Base-by-base conservation (phyloP, 2,888 invertebrate genomes). In the Ceraclea dissimilis region DNA sequence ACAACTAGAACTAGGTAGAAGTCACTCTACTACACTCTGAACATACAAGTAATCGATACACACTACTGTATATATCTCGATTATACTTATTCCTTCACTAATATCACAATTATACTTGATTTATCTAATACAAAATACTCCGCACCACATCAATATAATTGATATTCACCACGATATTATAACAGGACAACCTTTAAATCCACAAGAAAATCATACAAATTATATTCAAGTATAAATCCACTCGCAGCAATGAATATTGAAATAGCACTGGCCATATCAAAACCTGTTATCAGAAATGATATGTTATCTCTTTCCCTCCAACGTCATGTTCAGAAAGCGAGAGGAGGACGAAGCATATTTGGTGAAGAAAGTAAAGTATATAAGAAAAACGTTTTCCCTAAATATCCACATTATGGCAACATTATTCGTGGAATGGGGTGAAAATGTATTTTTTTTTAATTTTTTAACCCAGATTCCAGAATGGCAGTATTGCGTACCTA, bases 191-290 rank as follows among this genome's bases (percentile, higher is more conserved):
- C 52, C 54, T 51, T 57, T 52, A 54, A 55, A 52, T 52, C 54
- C 43, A 49, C 52, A 52, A 48, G 52, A 58, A 58, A 58, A 58
- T 58, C 58, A 58, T 58, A 51, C 52, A 58, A 58, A 58, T 58
- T 49, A 55, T 52, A 55, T 39, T 39, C 16, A 49, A 58, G 58
- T 58, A 44, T n/a, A 54, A 58, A 58, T 52, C 54, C 58, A 54
- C 54, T 58, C 51, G 54, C 52, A 58, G 58, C 54, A 54, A 54
- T 58, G 58, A 54, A 54, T 52, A 55, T 58, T 52, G 58, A 55
- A 55, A 55, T 52, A 58, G 58, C 52, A 58, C 58, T 58, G 55
- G 58, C 58, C 58, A 58, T 58, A 55, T 58, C 58, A 55, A 55
- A 58, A 58, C 58, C 55, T 58, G 58, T 58, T 58, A 58, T 58